Base-by-base conservation (phyloP, 2,113 vertebrate species). In the Prionailurus bengalensis region DNA sequence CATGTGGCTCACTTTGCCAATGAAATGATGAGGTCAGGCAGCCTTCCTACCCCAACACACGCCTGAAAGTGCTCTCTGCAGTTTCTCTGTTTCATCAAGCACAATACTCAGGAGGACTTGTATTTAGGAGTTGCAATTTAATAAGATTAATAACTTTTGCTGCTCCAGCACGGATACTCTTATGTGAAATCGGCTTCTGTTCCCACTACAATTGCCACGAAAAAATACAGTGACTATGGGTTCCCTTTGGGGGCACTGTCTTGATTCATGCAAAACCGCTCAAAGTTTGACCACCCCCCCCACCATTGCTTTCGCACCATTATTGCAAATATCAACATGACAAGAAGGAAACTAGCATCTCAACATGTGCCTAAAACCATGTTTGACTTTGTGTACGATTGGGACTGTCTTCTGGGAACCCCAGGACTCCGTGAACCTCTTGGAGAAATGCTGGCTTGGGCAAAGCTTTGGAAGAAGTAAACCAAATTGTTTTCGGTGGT, bases 211-310 rank as follows among this genome's bases (percentile, higher is more conserved):
- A 15, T 0, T 45, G 21, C 16, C 3, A 4, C 21, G 87, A 61
- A 39, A 39, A 5, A 27, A 1, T 3, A 5, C 0, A 4, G 1
- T 1, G 17, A n/a, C 5, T 31, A 0, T 19, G 5, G 17, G 27
- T 7, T 63, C 16, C 14, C 27, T 12, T 7, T 11, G 36, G 5
- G 4, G 13, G 5, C 31, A 19, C 19, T 3, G 5, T 6, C 25
- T 29, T 3, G 4, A n/a, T 65, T 33, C 39, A 1, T 15, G 8
- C 7, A 16, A 14, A 27, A 19, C 5, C 45, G 12, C 14, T 33
- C 51, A 12, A 9, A 16, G 15, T 23, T 36, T 31, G 0, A 68
- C 4, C 25, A 19, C 39, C 39, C 25, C 39, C 39, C 31, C 15
- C 27, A 33, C 7, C 25, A 16, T 45, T 31, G 16, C 13, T 68